These are phyloP conservation scores for Thyatira batis DNA, from an alignment of 2,888 invertebrate species.

Conservation along the genomic window DNA sequence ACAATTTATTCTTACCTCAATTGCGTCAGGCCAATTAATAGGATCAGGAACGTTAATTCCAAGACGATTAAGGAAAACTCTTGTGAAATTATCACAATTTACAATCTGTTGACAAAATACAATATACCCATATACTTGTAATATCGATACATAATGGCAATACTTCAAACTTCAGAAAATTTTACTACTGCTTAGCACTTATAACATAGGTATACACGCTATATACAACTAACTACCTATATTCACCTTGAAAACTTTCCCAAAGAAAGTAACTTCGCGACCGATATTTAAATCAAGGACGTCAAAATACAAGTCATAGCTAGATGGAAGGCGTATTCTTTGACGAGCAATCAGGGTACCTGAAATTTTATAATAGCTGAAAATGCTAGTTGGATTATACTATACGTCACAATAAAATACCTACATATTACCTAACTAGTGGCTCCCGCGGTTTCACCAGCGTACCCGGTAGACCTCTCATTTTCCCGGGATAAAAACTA, in stretches of 20 bases:
- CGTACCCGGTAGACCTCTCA: no score
- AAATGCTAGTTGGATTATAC: no score
- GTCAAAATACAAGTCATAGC: slow-evolving; percentile 89
- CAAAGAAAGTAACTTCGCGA: slow-evolving; percentile 89
- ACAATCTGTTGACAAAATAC: slow-evolving; percentile 83
- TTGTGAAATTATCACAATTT: slow-evolving; percentile 93
- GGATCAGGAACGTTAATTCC: slow-evolving; percentile 92
- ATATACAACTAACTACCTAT: not conserved
- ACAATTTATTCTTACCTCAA: slow-evolving; percentile 53
- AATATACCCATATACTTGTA: no score
- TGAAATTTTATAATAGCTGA: no score
- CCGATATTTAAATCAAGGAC: slow-evolving; percentile 94
- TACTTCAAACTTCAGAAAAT: no score
- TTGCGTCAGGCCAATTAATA: slow-evolving; percentile 66
- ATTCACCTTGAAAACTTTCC: slow-evolving; percentile 85
- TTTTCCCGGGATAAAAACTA: no score
- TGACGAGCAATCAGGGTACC: slow-evolving; percentile 92
- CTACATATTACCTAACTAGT: no score
- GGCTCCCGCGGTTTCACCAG: no score
- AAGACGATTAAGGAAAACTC: slow-evolving; percentile 90
- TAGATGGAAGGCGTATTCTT: slow-evolving; percentile 89
- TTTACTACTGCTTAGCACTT: no score
- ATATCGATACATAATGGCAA: no score
- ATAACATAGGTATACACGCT: not conserved
- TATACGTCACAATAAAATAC: no score